Percentiles rank a stretch among this genome's conserved stretches.
These are phyloP conservation scores for Rhynchonycteris naso DNA, from an alignment of 2,797 vertebrate species.

Conservation along the genomic window DNA sequence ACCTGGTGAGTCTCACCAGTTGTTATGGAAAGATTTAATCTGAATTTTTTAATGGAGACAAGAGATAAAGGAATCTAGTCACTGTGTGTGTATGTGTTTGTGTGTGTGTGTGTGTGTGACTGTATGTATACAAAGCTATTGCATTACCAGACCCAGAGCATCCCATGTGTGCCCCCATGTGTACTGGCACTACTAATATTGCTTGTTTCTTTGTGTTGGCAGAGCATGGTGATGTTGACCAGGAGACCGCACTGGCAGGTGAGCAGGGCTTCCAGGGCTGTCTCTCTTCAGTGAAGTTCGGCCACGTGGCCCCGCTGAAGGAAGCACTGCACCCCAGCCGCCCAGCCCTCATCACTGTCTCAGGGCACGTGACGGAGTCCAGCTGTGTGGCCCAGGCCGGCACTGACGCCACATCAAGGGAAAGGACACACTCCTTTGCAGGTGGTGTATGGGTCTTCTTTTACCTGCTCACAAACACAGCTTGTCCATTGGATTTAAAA, in stretches of 20 bases:
- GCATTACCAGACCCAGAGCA: background rate
- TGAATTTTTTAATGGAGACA: background rate
- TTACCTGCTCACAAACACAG: slow-evolving; percentile 7
- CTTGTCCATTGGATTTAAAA: background rate
- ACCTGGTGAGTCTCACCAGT: background rate
- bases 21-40: background rate
- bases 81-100: background rate
- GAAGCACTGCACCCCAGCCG: slow-evolving; percentile 89
- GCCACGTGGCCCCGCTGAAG: slow-evolving; percentile 93
- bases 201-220: slow-evolving; percentile 69
- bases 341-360: slow-evolving; percentile 86
- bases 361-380: slow-evolving; percentile 87
- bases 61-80: background rate
- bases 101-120: background rate
- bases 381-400: slow-evolving; percentile 88
- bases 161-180: rapidly evolving
- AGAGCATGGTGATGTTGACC: slow-evolving; percentile 89
- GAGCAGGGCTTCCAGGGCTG: slow-evolving; percentile 93
- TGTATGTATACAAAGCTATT: background rate
- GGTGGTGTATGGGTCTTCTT: slow-evolving; percentile 84
- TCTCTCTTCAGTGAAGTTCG: slow-evolving; percentile 93
- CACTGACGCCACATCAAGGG: slow-evolving; percentile 87
- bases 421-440: slow-evolving; percentile 92
- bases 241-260: slow-evolving; percentile 89
- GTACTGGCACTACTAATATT: slow-evolving; percentile 27